Base-by-base conservation (phyloP, 2,888 invertebrate species). In the Zelleria hepariella region DNA sequence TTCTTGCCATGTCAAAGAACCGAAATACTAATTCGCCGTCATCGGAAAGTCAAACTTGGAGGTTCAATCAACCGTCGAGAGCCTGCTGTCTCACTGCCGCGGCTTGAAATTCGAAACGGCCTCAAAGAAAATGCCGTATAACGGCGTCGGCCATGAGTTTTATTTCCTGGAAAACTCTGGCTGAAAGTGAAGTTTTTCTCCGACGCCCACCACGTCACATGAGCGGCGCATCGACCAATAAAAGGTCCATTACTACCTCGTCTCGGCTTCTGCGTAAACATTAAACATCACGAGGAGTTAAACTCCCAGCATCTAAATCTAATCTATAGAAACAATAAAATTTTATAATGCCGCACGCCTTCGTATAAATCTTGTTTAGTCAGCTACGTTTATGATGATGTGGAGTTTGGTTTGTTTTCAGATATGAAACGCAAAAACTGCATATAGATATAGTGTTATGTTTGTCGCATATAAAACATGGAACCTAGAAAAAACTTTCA, bases 131-230 rank as follows among this genome's bases (percentile, higher is more conserved):
- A 15, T 15, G 32, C 10, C 15, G 15, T 42, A 15, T 15, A 42
- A 42, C 32, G 32, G 15, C 32, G 10, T 3, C 32, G 32, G 15
- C 5, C 32, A 42, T 15, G 32, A 15, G 32, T 15, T 10, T 15
- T 42, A 42, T 42, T 42, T 42, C 32, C 10, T 15, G 32, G 52
- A 53, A 5, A 65, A 69, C 69, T 69, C 67, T 63, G 63, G 62
- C 66, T 67, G 69, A 73, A 77, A 75, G 72, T 42, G 32, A 78
- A 75, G 77, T 75, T 72, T 67, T 73, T 80, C 82, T 77, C 79
- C 76, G 77, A 76, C 74, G 78, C 79, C 76, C 82, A 82, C 80
- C 80, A 80, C 65, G 62, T 67, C 66, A 66, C 72, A 73, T 74
- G 73, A 74, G 72, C 73, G 68, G 63, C 10, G 32, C 69, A 67